Base-by-base conservation (phyloP, 2,888 invertebrate species). In the Eustalomyia histrio region DNA sequence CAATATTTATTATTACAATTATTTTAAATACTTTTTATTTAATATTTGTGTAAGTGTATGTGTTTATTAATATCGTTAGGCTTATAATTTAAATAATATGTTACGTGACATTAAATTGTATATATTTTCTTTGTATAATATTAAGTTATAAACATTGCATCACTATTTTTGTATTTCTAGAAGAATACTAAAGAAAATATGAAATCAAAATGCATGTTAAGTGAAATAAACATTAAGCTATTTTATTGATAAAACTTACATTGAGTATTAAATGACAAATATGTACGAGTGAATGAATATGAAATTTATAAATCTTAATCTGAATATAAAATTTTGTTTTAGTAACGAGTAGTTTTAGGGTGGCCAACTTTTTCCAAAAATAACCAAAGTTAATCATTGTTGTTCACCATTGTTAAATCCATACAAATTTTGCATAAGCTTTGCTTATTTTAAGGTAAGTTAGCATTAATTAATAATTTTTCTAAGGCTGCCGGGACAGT, bases 1-100 rank as follows among this genome's bases (percentile, higher is more conserved):
- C 68, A 69, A 76, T 68, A 57, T 61, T 52, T 43, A 57, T 69
- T 58, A 58, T 9, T 61, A 47, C 6, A 47, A 47, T 24, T 35
- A 17, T 29, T 29, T 29, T 29, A 29, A 17, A 14, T 21, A 21
- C n/a, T n/a, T 16, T 7, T 24, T 29, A 29, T 12, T 17, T 4
- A 43, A n/a, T 35, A 60, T 12, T 33, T n/a, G 7, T 33, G 8
- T 17, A 39, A 2, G 39, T 35, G 12, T 60, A 9, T 60, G 8
- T 35, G 33, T 35, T 35, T 1, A 6, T 6, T 29, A 29, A 29
- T 29, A 29, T 29, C 12, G 9, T 29, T 16, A 24, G 50, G n/a
- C 47, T 63, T 63, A 50, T 50, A 24, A 50, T 16, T 9, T 50
- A 63, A 21, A 63, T 47, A 16, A 50, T 47, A 24, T 14, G 2